These are phyloP conservation scores for Meda fulgida DNA, from an alignment of 2,797 vertebrate genomes.

Conservation along the genomic window DNA sequence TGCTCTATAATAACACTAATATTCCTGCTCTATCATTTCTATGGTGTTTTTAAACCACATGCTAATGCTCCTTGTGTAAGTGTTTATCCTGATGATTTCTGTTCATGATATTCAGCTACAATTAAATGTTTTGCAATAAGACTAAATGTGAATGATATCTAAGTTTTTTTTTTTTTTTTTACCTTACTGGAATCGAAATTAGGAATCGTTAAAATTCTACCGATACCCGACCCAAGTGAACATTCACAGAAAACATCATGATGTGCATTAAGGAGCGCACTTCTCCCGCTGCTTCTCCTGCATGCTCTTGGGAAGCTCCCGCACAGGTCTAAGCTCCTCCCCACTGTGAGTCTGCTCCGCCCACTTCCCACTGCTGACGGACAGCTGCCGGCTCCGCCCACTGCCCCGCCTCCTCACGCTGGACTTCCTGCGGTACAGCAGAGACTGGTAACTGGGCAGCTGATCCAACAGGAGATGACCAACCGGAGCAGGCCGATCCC, in stretches of 20 bases:
- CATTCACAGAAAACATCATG: not conserved
- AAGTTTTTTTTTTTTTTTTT: too few relatives aligned
- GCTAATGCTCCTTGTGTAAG: too few relatives aligned
- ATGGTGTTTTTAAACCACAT: too few relatives aligned
- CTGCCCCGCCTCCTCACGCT: slow-evolving; percentile 69
- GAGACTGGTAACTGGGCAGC: slow-evolving; percentile 90
- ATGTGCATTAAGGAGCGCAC: slow-evolving; percentile 66
- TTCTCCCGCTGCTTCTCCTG: slow-evolving; percentile 82
- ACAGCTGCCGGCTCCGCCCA: slow-evolving; percentile 60
- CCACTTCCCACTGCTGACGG: slow-evolving; percentile 64
- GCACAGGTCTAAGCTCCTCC: slow-evolving; percentile 57
- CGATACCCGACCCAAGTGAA: too few relatives aligned
- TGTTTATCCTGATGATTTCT: too few relatives aligned
- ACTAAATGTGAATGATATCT: too few relatives aligned
- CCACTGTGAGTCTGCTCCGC: slow-evolving; percentile 60
- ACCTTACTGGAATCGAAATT: too few relatives aligned
- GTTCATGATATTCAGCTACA: too few relatives aligned
- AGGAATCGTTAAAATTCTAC: too few relatives aligned
- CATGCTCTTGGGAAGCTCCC: slow-evolving; percentile 78
- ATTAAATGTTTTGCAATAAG: too few relatives aligned
- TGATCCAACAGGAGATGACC: slow-evolving; percentile 87
- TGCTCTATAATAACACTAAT: too few relatives aligned
- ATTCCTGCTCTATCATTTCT: too few relatives aligned
- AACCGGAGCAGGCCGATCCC: slow-evolving; percentile 50
- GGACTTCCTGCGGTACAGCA: slow-evolving; percentile 80